A percentile compares a stretch with the other conserved stretches of the same genome.
These are phyloP conservation scores for Phasianus colchicus DNA, from an alignment of 2,113 vertebrate species.

Conservation along the genomic window DNA sequence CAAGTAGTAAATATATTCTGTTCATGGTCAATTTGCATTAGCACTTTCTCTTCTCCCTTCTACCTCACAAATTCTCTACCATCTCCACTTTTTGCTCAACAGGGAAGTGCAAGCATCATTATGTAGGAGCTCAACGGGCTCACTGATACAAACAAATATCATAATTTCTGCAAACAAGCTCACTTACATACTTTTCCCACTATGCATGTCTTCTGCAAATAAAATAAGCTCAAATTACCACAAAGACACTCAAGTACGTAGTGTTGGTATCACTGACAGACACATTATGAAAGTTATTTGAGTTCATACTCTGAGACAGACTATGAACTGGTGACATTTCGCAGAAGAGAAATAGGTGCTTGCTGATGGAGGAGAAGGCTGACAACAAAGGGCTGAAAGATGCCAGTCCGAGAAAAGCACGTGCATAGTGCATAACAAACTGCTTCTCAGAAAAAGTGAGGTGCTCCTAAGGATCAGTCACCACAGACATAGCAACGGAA, in stretches of 20 bases:
- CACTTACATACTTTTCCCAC: neutral
- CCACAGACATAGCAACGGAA: slow-evolving; percentile 7
- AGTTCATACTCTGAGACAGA: neutral
- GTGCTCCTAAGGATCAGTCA: neutral
- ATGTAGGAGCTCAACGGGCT: slow-evolving; percentile 17
- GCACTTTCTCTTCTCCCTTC: slow-evolving; percentile 11
- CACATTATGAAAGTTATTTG: neutral
- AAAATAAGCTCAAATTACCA: neutral
- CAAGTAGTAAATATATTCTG: slow-evolving; percentile 68
- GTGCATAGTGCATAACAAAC: neutral
- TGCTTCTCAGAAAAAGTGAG: neutral
- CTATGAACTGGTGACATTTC: neutral
- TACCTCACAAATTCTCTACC: neutral
- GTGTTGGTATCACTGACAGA: neutral
- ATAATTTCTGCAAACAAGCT: slow-evolving; percentile 50
- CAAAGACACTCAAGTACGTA: neutral
- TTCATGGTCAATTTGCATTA: slow-evolving; percentile 65
- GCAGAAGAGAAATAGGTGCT: neutral
- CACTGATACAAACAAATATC: slow-evolving; percentile 23
- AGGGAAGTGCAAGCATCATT: slow-evolving; percentile 51
- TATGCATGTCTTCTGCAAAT: neutral
- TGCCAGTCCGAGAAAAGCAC: neutral
- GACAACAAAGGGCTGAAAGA: neutral
- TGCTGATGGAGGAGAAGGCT: neutral
- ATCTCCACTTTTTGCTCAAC: slow-evolving; percentile 33